Conservation (phyloP, 2,888 invertebrate species). For the Colletes collaris region DNA sequence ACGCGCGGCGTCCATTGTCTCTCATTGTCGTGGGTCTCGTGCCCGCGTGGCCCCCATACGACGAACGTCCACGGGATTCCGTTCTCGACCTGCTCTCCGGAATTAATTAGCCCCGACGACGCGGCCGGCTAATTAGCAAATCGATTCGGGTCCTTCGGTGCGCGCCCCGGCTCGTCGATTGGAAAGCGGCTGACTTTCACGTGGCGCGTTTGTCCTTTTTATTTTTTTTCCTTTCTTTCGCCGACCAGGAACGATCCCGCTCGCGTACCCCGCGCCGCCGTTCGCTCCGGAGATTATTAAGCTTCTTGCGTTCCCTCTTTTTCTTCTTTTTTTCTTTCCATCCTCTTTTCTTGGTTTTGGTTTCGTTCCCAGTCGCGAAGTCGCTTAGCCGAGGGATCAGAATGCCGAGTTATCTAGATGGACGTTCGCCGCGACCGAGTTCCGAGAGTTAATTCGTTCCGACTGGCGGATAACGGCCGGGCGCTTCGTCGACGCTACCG, state of each 20-base stretch:
- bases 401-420: constrained; percentile 36
- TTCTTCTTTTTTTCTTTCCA: neutral
- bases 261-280: neutral
- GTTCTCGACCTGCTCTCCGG: constrained; percentile 37
- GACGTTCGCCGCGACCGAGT: constrained; percentile 50
- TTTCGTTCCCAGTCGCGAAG: neutral
- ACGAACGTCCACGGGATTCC: constrained; percentile 3
- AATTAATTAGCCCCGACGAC: constrained; percentile 74
- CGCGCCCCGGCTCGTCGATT: constrained; percentile 10
- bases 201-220: constrained; percentile 4
- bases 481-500: neutral
- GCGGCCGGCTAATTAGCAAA: constrained; percentile 75
- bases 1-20: constrained; percentile 77
- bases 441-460: constrained; percentile 40
- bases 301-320: neutral
- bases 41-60: constrained; percentile 24
- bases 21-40: constrained; percentile 69
- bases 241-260: neutral
- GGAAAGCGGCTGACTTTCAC: constrained; percentile 32
- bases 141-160: constrained; percentile 54
- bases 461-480: constrained; percentile 33
- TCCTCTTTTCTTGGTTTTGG: neutral
- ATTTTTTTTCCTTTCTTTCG: neutral
- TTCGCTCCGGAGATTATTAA: constrained; percentile 18
- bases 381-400: neutral